Percentiles rank a stretch among this genome's conserved stretches.
Conservation (phyloP, 2,888 invertebrate genomes). For the Halictus ligatus region DNA sequence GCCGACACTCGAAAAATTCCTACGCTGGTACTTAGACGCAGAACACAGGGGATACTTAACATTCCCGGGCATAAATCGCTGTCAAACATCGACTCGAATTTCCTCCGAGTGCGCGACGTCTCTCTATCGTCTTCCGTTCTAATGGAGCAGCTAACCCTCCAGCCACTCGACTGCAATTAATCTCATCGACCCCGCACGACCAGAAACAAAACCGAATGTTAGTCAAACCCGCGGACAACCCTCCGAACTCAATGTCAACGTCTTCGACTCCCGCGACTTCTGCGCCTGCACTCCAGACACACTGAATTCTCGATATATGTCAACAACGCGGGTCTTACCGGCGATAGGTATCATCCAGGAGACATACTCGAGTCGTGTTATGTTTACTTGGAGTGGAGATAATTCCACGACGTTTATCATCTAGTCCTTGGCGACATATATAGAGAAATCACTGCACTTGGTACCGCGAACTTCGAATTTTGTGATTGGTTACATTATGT, state of each 20-base stretch:
- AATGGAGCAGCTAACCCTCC: slow-evolving; percentile 1
- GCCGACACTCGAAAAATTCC: background rate
- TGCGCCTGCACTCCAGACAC: slow-evolving; percentile 27
- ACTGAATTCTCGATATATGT: too few species aligned
- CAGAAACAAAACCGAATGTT: slow-evolving; percentile 14
- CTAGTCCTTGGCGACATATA: too few species aligned
- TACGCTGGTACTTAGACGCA: background rate
- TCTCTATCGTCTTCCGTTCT: slow-evolving; percentile 6
- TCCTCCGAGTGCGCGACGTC: slow-evolving; percentile 4
- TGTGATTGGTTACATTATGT: too few species aligned
- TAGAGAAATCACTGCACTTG: background rate
- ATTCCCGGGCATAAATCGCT: slow-evolving; percentile 18
- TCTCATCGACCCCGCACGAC: slow-evolving; percentile 31
- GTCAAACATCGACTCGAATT: background rate
- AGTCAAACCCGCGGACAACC: slow-evolving; percentile 12
- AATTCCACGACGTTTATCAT: too few species aligned
- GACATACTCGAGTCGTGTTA: too few species aligned
- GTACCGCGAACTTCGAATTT: background rate
- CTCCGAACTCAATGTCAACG: slow-evolving; percentile 12
- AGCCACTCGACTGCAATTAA: slow-evolving; percentile 10
- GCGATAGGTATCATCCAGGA: too few species aligned
- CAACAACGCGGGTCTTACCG: too few species aligned
- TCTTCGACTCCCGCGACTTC: slow-evolving; percentile 47
- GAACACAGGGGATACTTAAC: slow-evolving; percentile 4
- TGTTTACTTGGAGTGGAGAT: too few species aligned